Conservation (phyloP, 2,113 vertebrate species). For the Misgurnus mizolepis region DNA sequence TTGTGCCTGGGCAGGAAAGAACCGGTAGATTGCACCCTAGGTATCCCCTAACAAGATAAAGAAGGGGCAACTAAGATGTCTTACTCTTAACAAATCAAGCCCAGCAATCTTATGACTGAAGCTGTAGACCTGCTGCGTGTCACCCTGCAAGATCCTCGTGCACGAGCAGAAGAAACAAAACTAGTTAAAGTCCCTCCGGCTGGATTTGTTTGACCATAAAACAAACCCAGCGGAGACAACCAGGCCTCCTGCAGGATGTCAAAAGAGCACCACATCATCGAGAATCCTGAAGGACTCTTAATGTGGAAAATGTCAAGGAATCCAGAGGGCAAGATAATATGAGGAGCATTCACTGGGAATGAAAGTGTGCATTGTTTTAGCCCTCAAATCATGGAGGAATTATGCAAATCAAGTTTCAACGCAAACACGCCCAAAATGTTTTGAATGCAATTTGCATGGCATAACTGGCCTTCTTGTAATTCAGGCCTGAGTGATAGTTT, state of each 20-base stretch:
- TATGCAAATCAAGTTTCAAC: no score
- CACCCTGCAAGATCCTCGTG: slow-evolving; percentile 5
- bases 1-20: slow-evolving; percentile 35
- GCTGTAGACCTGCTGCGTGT: slow-evolving; percentile 37
- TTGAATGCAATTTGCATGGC: no score
- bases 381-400: no score
- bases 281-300: not conserved
- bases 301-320: slow-evolving; percentile 21
- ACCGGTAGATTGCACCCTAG: slow-evolving; percentile 53
- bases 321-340: not conserved
- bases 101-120: slow-evolving; percentile 40
- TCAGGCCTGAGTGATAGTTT: no score
- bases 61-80: slow-evolving; percentile 52
- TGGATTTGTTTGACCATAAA: slow-evolving; percentile 19
- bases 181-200: slow-evolving; percentile 30
- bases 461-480: no score
- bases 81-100: slow-evolving; percentile 51
- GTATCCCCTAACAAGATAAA: slow-evolving; percentile 57
- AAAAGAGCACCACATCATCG: not conserved
- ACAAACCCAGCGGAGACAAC: not conserved
- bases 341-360: no score
- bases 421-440: no score
- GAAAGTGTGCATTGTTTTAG: no score
- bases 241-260: not conserved
- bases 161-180: slow-evolving; percentile 9